Percentiles rank a stretch among this genome's conserved stretches.
phyloP scores from a whole-genome alignment of 2,113 vertebrate genomes.

The Microcebus jonahi region DNA sequence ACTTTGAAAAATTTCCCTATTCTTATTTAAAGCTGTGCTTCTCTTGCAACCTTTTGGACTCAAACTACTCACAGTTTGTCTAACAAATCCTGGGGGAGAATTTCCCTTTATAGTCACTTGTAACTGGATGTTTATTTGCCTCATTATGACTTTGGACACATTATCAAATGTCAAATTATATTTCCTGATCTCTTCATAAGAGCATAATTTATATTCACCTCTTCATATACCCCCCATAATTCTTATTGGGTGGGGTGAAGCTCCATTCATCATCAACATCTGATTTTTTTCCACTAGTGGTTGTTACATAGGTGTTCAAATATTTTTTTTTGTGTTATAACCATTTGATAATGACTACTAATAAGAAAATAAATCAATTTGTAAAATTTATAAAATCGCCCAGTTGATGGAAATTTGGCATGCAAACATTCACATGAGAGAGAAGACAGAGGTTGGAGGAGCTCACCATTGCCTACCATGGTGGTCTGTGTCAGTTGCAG shows the following conservation, averaged over 20 bases:
- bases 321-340: neutral
- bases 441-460: neutral
- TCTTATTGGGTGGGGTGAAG: neutral
- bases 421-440: neutral
- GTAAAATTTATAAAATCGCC: neutral
- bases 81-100: neutral
- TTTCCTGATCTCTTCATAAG: neutral
- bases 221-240: neutral
- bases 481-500: neutral
- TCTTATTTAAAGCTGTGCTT: neutral
- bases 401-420: neutral
- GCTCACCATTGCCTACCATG: rapidly evolving
- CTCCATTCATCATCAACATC: neutral
- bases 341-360: neutral
- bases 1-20: neutral
- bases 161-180: neutral
- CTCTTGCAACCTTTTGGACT: neutral
- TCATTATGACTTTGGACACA: neutral
- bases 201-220: neutral
- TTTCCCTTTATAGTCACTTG: neutral
- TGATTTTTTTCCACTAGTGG: neutral
- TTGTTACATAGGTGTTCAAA: neutral
- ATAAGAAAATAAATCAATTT: neutral
- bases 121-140: neutral
- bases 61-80: neutral